Evolutionary conservation across 2,888 invertebrate genomes (phyloP).

Genomic region (Dryadula phaetusa): DNA sequence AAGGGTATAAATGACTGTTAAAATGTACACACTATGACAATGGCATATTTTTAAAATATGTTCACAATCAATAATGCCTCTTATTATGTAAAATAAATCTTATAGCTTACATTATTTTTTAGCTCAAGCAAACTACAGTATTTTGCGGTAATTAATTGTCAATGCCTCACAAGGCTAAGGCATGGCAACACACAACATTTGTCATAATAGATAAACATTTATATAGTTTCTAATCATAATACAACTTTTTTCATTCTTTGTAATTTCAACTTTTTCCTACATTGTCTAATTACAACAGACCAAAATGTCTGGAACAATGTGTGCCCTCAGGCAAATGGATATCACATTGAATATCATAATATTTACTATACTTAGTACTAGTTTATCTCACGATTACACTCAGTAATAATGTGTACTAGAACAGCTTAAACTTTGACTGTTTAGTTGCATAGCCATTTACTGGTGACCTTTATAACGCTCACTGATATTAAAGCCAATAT

Average conservation of each 20-base stretch:
- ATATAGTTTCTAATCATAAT: not conserved
- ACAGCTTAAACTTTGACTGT: conserved; percentile 14
- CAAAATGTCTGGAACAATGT: not conserved
- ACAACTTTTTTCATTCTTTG: not conserved
- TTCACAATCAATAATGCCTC: conserved; percentile 11
- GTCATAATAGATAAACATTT: not conserved
- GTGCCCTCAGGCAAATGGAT: not conserved
- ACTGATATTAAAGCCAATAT: not conserved
- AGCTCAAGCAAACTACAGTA: not conserved
- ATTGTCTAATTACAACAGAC: conserved; percentile 17
- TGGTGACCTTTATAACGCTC: not conserved
- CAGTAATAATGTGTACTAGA: conserved; percentile 10
- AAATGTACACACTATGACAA: conserved; percentile 11
- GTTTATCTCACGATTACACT: conserved; percentile 1
- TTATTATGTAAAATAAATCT: conserved; percentile 11
- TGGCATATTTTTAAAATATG: not conserved
- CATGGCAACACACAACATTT: not conserved
- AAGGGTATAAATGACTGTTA: conserved; percentile 9
- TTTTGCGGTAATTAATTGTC: not conserved
- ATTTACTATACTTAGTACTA: conserved; percentile 10
- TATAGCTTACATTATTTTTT: not conserved
- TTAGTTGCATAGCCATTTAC: conserved; percentile 11
- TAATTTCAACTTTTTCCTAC: conserved; percentile 19
- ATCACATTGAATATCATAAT: conserved; percentile 10
- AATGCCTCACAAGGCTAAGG: not conserved